Conservation (phyloP, 2,113 vertebrate species). For the Circaetus gallicus region DNA sequence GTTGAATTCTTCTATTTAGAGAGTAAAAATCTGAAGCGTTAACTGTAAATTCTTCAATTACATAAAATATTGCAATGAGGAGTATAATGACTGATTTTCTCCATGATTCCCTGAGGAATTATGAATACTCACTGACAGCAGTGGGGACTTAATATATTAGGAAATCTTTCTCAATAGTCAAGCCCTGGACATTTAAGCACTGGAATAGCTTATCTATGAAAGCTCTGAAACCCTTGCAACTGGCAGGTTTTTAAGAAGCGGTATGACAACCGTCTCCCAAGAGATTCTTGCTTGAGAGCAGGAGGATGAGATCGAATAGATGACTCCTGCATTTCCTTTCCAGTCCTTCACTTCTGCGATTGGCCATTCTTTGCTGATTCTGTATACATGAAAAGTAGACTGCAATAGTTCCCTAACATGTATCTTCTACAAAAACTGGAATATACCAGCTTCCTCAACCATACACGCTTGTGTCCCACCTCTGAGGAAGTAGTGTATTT, state of each 20-base stretch:
- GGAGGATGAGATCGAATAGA: neutral
- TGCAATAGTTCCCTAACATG: neutral
- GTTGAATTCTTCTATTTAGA: neutral
- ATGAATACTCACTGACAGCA: neutral
- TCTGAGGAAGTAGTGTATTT: neutral
- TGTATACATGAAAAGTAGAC: neutral
- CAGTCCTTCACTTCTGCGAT: neutral
- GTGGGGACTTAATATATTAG: neutral
- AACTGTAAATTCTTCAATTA: neutral
- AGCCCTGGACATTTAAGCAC: neutral
- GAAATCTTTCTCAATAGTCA: neutral
- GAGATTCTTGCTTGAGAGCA: neutral
- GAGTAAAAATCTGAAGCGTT: neutral
- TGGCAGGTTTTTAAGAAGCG: neutral
- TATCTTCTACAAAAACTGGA: neutral
- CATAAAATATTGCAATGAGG: neutral
- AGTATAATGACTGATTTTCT: neutral
- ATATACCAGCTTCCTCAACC: neutral
- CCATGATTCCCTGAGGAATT: neutral
- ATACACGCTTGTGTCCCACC: neutral
- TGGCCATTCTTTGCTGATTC: neutral
- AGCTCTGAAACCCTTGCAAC: neutral
- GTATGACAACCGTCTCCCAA: constrained; percentile 23
- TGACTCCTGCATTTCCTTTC: neutral
- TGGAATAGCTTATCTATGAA: neutral